Evolutionary conservation across 2,888 invertebrate genomes (phyloP), one percentile per base, ranked within the genome.

Genomic region (Acronicta psi): DNA sequence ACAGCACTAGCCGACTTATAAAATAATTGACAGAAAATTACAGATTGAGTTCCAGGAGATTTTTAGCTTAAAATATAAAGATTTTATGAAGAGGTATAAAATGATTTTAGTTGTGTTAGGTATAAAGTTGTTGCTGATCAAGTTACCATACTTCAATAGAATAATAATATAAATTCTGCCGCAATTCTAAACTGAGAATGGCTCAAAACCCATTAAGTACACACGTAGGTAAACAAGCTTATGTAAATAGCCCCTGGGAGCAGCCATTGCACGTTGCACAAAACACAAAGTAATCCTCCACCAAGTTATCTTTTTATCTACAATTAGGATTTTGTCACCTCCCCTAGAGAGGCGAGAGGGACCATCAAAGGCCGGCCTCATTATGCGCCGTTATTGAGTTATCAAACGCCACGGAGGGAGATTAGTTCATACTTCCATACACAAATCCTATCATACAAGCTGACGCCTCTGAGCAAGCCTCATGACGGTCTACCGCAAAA

Each of bases 401-500:
- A 94, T 94, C 93, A 91, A 86, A 83, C 86, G 80, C 83, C 82
- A 82, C 84, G 85, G 85, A 88, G 93, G 91, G 90, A 90, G 93
- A 93, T 94, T 92, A 93, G 93, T 93, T 91, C 93, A 93, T 92
- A 93, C 93, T 93, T 92, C 92, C 92, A 93, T 92, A 91, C 88
- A 87, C 91, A 91, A 93, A 94, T 94, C 94, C 91, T 90, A 94
- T 94, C 94, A 94, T 84, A 92, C 94, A 94, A 91, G 90, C 94
- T 93, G 94, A 94, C 94, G 94, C 94, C 92, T 94, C 87, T 86
- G 92, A 67, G 73, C 92, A 89, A 89, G 88, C 90, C 90, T 85
- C 87, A 90, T 91, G 93, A 92, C 85, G 93, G 93, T 89, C 85
- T 84, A 91, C 93, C 94, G 86, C 94, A 92, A 84, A 81, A 74